phyloP scores from a whole-genome alignment of 2,888 invertebrate species.

The Trimorus sp. region DNA sequence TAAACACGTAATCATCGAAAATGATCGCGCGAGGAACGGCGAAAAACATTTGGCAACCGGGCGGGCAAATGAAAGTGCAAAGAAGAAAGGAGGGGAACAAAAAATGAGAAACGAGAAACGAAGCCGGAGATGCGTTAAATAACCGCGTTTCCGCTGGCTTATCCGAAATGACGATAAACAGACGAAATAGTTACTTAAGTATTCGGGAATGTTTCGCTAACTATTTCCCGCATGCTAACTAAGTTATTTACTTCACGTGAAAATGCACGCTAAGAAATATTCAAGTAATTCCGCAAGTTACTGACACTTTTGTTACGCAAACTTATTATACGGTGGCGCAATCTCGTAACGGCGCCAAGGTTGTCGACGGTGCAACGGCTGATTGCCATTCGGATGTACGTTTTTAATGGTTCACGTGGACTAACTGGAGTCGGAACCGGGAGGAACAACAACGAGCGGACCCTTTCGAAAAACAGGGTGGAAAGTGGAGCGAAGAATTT shows the following conservation, averaged over 20 bases:
- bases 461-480: too few species aligned
- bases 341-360: conserved; percentile 31
- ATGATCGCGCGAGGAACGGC: too few species aligned
- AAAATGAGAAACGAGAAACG: too few species aligned
- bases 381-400: too few species aligned
- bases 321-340: conserved; percentile 32
- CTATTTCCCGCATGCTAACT: conserved; percentile 71
- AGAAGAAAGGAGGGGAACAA: too few species aligned
- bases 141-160: conserved; percentile 41
- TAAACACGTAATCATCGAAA: conserved; percentile 27
- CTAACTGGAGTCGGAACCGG: too few species aligned
- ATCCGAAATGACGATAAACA: conserved; percentile 64
- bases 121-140: conserved; percentile 25
- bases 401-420: too few species aligned
- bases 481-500: too few species aligned
- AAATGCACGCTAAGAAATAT: conserved; percentile 59
- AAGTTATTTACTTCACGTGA: conserved; percentile 59
- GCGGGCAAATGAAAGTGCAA: too few species aligned
- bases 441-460: too few species aligned
- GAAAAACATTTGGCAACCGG: too few species aligned
- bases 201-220: conserved; percentile 73
- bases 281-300: conserved; percentile 57
- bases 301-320: conserved; percentile 43
- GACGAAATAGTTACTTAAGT: conserved; percentile 75
- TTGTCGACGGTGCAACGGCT: too few species aligned